A percentile compares a stretch with the other conserved stretches of the same genome.
These are phyloP conservation scores for Punctoribates punctum DNA, from an alignment of 2,888 invertebrate genomes.

Conservation along the genomic window DNA sequence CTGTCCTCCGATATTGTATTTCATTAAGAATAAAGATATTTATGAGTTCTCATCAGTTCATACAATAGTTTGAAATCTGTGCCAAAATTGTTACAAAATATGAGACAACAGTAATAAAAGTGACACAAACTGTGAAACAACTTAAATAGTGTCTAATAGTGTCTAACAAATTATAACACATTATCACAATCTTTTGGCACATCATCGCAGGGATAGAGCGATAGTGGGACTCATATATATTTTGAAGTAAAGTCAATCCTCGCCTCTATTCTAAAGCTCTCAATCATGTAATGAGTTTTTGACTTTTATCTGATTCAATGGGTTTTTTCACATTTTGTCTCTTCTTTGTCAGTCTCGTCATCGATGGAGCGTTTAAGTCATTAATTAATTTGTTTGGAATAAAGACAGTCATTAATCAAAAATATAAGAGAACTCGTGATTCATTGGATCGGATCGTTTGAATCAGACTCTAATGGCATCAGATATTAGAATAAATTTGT, in stretches of 20 bases:
- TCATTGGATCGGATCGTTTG: neutral
- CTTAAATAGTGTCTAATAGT: neutral
- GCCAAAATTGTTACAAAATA: slow-evolving; percentile 14
- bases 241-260: neutral
- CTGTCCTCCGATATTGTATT: neutral
- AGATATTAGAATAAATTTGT: slow-evolving; percentile 11
- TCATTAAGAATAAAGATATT: neutral
- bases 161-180: neutral
- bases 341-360: neutral
- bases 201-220: neutral
- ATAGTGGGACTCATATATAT: no score
- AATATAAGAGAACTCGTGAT: neutral
- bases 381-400: slow-evolving; percentile 20
- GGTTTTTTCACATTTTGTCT: neutral
- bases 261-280: neutral
- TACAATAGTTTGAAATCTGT: neutral
- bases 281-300: slow-evolving; percentile 23
- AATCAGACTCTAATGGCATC: neutral
- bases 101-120: slow-evolving; percentile 17
- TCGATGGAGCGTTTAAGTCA: neutral
- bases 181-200: slow-evolving; percentile 17
- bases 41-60: neutral
- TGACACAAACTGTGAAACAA: slow-evolving; percentile 13
- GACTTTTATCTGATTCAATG: slow-evolving; percentile 6
- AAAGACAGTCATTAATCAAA: neutral